These are phyloP conservation scores for Mercenaria mercenaria DNA, from an alignment of 1,140 invertebrate species.

Conservation along the genomic window DNA sequence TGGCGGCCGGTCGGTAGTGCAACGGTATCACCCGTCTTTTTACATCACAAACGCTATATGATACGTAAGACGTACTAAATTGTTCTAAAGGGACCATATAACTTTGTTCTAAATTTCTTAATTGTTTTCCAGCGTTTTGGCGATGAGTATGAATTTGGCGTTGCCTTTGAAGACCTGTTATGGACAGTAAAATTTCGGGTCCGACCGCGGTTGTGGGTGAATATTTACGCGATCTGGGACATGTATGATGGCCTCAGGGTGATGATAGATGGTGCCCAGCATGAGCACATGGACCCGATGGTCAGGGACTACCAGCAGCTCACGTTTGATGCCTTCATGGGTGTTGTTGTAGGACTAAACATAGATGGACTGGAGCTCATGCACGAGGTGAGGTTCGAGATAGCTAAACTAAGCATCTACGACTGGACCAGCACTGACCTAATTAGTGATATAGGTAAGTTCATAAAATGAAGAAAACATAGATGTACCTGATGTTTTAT, in stretches of 20 bases:
- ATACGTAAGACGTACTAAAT: too few relatives aligned
- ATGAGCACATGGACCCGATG: background rate
- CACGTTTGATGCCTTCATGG: conserved; percentile 46
- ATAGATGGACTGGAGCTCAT: conserved; percentile 8
- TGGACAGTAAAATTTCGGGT: conserved; percentile 44
- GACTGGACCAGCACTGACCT: conserved; percentile 2
- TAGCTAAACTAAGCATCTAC: conserved; percentile 39
- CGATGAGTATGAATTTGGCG: conserved; percentile 55
- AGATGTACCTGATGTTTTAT: too few relatives aligned
- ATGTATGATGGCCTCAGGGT: background rate
- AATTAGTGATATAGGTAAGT: conserved; percentile 42
- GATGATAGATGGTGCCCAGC: conserved; percentile 26
- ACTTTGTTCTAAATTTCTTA: too few relatives aligned
- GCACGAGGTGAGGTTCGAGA: conserved; percentile 15
- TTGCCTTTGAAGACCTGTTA: conserved; percentile 30
- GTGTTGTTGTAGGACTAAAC: conserved; percentile 29
- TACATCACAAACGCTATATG: too few relatives aligned
- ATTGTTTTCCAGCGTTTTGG: conserved; percentile 34
- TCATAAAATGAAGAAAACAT: background rate
- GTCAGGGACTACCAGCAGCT: conserved; percentile 33
- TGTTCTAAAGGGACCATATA: too few relatives aligned
- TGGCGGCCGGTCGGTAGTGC: too few relatives aligned
- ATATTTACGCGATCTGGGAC: conserved; percentile 47
- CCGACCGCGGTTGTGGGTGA: conserved; percentile 10
- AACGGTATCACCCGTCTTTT: too few relatives aligned